These are phyloP conservation scores for Nyctibius grandis DNA, from an alignment of 2,797 vertebrate species.

Conservation along the genomic window DNA sequence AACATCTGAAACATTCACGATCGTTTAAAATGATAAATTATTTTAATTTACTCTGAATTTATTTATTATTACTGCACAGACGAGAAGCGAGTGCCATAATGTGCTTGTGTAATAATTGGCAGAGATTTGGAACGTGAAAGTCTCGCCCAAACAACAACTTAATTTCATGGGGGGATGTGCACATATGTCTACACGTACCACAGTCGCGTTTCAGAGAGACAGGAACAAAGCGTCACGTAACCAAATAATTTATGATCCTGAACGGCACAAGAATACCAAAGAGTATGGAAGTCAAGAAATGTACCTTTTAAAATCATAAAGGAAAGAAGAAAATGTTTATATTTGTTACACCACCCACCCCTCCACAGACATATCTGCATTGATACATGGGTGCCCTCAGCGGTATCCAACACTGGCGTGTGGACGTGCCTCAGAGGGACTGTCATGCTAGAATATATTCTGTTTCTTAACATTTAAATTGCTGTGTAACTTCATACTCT, in stretches of 20 bases:
- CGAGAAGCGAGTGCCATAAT: background rate
- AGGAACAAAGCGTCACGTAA: background rate
- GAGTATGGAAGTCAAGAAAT: background rate
- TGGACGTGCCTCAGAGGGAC: background rate
- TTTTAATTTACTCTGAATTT: conserved; percentile 15
- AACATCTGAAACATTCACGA: background rate
- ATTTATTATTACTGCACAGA: conserved; percentile 29
- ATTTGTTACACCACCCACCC: background rate
- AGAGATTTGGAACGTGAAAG: background rate
- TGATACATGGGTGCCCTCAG: background rate
- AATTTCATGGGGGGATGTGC: background rate
- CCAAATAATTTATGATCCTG: background rate
- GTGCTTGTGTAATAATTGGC: conserved; percentile 28
- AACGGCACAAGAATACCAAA: background rate
- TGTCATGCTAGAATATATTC: too few species aligned
- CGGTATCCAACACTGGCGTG: accelerated
- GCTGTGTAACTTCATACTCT: background rate
- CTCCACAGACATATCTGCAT: background rate
- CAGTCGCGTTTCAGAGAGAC: background rate
- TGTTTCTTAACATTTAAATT: accelerated
- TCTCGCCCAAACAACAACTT: conserved; percentile 7
- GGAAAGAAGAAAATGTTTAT: background rate
- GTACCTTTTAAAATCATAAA: background rate
- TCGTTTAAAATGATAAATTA: conserved; percentile 31
- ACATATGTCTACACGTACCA: background rate